Conservation (phyloP, 2,113 vertebrate genomes). For the Lepidothrix coronata region DNA sequence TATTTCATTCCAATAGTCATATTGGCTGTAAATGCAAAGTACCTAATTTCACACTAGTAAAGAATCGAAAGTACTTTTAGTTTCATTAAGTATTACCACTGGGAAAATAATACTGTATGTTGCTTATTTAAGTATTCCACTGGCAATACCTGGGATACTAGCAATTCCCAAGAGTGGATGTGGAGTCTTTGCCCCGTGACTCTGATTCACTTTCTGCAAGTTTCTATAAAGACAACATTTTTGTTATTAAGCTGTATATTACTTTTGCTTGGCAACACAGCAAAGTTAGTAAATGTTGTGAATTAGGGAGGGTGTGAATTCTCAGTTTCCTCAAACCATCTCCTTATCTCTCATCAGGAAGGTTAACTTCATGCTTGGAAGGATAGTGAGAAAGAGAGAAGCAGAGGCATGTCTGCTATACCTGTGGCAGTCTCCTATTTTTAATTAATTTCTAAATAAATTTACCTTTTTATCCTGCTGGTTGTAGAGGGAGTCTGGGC, state of each 20-base stretch:
- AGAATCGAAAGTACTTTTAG: background rate
- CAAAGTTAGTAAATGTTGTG: background rate
- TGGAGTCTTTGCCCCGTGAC: background rate
- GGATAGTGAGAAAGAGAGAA: background rate
- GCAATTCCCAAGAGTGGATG: background rate
- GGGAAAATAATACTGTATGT: background rate
- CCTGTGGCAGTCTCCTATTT: background rate
- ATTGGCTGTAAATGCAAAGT: background rate
- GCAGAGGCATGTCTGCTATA: background rate
- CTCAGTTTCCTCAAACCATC: background rate
- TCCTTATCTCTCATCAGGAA: background rate
- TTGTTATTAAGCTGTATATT: background rate
- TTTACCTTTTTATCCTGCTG: background rate
- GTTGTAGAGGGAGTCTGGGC: background rate
- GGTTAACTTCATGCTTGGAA: background rate
- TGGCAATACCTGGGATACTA: background rate
- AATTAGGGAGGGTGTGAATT: background rate
- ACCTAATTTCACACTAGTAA: background rate
- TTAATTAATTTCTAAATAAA: background rate
- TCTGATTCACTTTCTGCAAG: background rate
- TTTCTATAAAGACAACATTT: background rate
- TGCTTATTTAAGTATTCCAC: background rate
- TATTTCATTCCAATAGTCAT: background rate
- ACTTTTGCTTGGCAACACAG: background rate
- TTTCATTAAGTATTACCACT: background rate